Conservation (phyloP, 1,140 invertebrate genomes). For the Drosophila rufa region DNA sequence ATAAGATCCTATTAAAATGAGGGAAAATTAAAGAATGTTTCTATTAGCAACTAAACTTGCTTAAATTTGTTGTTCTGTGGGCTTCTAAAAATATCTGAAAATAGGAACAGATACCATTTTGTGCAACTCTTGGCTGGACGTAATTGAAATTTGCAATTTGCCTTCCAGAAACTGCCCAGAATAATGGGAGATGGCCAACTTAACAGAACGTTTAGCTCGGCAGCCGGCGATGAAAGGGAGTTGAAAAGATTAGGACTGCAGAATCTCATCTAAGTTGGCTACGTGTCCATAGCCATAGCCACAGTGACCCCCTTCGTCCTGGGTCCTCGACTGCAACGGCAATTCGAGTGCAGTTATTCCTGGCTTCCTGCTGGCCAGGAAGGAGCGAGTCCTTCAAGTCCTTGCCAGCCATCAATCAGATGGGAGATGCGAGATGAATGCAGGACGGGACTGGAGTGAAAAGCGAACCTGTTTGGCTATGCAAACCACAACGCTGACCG, state of each 20-base stretch:
- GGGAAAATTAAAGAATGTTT: no score
- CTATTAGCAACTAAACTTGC: neutral
- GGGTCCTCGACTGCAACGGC: constrained; percentile 59
- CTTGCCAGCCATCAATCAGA: constrained; percentile 68
- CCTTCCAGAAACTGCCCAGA: constrained; percentile 7
- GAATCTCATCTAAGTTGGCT: constrained; percentile 25
- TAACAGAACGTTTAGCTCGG: constrained; percentile 7
- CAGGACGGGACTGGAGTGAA: constrained; percentile 15
- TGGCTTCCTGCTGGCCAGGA: neutral
- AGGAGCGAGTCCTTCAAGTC: constrained; percentile 39
- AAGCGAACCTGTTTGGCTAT: constrained; percentile 71
- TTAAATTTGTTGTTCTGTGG: neutral
- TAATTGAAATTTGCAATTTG: constrained; percentile 16
- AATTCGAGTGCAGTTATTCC: constrained; percentile 66
- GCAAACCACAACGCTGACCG: constrained; percentile 80
- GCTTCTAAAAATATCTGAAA: neutral
- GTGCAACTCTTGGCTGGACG: neutral
- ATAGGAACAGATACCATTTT: neutral
- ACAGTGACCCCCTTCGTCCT: constrained; percentile 20
- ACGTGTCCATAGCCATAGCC: constrained; percentile 21
- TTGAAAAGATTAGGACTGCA: constrained; percentile 32
- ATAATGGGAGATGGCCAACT: constrained; percentile 12
- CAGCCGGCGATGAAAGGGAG: constrained; percentile 20
- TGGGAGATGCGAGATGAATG: constrained; percentile 21
- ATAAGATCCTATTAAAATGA: neutral